Base-by-base conservation (phyloP, 1,140 invertebrate species). In the Trissolcus basalis region DNA sequence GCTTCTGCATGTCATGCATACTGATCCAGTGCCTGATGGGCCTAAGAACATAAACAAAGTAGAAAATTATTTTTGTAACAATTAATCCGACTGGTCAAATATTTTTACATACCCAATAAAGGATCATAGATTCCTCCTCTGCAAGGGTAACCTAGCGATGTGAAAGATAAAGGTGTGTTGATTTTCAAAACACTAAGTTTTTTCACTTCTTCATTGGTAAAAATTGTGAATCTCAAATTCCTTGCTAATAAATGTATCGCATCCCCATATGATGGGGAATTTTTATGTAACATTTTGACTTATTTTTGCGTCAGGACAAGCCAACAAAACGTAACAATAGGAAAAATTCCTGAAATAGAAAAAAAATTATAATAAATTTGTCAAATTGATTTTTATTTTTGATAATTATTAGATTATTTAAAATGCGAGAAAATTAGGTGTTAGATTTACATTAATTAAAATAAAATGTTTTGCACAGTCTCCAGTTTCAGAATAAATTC, bases 101-200 rank as follows among this genome's bases (percentile, higher is more conserved):
- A n/a, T n/a, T n/a, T n/a, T 32, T 11, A 75, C 58, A 81, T 85
- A 93, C 93, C 94, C 80, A 98, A 86, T 10, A 89, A 86, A 48
- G 92, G 91, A 87, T 99, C 97, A 86, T 98, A 97, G 0, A 98
- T 87, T 19, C 97, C 97, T 27, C 94, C 94, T 48, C 90, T 88
- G 13, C 93, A 88, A 1, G 96, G 92, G 89, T 97, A 93, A 0
- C 95, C 95, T 44, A 98, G 89, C 11, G 90, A 86, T 89, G 98
- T 96, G 83, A 99, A 97, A 0, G 94, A 93, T 55, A 94, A 86
- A 0, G 94, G 91, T 53, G 95, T 96, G 0, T 91, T 92, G 15
- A 99, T 92, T 89, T 97, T 94, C 0, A 94, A 90, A 0, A 97
- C 95, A 88, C 96, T 97, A 2, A 99, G 87, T 78, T 94, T 92